Percentiles rank a stretch among this genome's conserved stretches.
Conservation (phyloP, 1,140 invertebrate species). For the Trichonephila inaurata region DNA sequence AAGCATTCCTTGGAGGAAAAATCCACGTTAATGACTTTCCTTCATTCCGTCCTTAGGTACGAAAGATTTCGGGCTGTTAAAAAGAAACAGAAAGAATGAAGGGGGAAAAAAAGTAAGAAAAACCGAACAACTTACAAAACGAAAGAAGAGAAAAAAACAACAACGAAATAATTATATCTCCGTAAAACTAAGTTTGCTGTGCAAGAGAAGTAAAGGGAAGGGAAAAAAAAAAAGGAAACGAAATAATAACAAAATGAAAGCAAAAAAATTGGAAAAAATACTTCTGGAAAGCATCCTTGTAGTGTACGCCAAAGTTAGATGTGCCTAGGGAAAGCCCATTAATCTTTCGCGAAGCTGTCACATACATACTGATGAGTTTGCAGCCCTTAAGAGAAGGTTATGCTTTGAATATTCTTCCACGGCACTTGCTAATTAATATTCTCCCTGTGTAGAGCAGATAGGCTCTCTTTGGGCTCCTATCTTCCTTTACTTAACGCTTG, state of each 20-base stretch:
- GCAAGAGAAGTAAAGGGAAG: slow-evolving; percentile 3
- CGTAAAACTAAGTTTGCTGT: slow-evolving; percentile 68
- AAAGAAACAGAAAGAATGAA: slow-evolving; percentile 23
- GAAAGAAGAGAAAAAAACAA: slow-evolving; percentile 54
- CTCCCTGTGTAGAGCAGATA: slow-evolving; percentile 71
- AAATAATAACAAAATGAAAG: slow-evolving; percentile 64
- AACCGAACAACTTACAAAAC: slow-evolving; percentile 63
- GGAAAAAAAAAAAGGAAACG: slow-evolving; percentile 40
- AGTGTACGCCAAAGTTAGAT: slow-evolving; percentile 72
- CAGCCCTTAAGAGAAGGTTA: slow-evolving; percentile 68
- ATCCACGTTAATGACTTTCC: slow-evolving; percentile 74
- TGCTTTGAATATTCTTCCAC: slow-evolving; percentile 71
- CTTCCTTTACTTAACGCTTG: slow-evolving; percentile 73
- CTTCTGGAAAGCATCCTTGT: slow-evolving; percentile 73
- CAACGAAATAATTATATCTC: slow-evolving; percentile 73
- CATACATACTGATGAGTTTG: slow-evolving; percentile 70
- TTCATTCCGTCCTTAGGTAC: slow-evolving; percentile 59
- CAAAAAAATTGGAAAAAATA: slow-evolving; percentile 73
- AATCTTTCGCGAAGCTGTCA: slow-evolving; percentile 66
- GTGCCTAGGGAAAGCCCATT: slow-evolving; percentile 62
- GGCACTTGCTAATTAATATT: slow-evolving; percentile 73
- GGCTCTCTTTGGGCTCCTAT: slow-evolving; percentile 55
- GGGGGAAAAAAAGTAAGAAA: slow-evolving; percentile 33
- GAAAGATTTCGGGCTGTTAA: slow-evolving; percentile 63
- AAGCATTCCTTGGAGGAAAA: slow-evolving; percentile 68